Base-by-base conservation (phyloP, 2,888 invertebrate species). In the Archips xylosteana region DNA sequence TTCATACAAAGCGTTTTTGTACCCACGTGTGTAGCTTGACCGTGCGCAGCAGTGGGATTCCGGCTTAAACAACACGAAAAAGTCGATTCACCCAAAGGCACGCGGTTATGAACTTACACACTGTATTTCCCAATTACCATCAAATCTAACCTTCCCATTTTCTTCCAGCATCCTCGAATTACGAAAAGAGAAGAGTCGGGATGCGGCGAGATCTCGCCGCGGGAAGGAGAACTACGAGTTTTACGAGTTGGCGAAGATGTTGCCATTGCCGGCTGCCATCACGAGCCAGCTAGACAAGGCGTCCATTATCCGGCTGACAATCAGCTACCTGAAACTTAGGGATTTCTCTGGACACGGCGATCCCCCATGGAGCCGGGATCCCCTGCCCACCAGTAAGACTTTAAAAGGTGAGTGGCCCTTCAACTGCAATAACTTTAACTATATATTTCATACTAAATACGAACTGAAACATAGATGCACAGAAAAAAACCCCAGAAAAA, bases 191-290 rank as follows among this genome's bases (percentile, higher is more conserved):
- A 98, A 98, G 90, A 98, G 98, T 80, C 94, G 98, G 83, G 98
- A 98, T 89, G 98, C 98, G 60, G 99, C 99, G 6, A 95, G 98
- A 76, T 98, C 98, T 12, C 95, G 99, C 69, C 96, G 99, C 54
- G 98, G 98, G 76, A 98, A 98, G 86, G 99, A 99, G 91, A 99
- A 99, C 95, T 98, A 97, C 89, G 99, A 99, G 95, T 99, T 99
- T 95, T 98, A 98, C 92, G 98, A 98, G 95, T 95, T 99, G 88
- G 98, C 99, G 77, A 98, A 97, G 95, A 98, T 97, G 98, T 95
- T 97, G 91, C 99, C 98, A 42, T 95, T 97, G 79, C 98, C 97
- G 32, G 97, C 98, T 47, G 98, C 98, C 85, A 98, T 98, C 88
- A 98, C 98, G 87, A 97, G 98, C 87, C 98, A 98, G 95, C 95